Conservation (phyloP, 2,888 invertebrate genomes). For the Eretmocerus hayati region DNA sequence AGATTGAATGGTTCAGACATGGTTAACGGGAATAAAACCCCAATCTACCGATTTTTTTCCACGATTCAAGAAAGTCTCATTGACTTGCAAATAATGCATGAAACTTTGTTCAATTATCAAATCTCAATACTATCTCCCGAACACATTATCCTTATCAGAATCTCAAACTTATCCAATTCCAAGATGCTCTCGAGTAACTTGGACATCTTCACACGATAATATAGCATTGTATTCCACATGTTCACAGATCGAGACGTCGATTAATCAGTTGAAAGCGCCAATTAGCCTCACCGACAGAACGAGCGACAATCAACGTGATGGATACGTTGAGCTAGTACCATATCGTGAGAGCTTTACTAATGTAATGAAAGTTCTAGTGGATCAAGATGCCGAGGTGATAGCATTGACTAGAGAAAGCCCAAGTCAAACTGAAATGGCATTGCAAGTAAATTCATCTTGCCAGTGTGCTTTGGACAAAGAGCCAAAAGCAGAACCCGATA, state of each 20-base stretch:
- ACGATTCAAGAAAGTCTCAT: no score
- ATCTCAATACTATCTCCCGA: no score
- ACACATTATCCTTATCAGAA: no score
- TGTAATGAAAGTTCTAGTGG: constrained; percentile 54
- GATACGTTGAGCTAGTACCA: constrained; percentile 60
- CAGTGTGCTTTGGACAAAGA: constrained; percentile 53
- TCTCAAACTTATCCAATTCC: no score
- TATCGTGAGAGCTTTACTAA: constrained; percentile 51
- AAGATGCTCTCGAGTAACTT: no score
- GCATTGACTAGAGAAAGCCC: constrained; percentile 47
- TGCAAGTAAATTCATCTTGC: constrained; percentile 63
- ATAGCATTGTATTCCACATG: no score
- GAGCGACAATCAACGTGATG: constrained; percentile 57
- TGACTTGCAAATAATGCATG: no score
- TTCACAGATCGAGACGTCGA: constrained; percentile 26
- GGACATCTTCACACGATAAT: not conserved
- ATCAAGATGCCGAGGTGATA: constrained; percentile 54
- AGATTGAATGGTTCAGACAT: no score
- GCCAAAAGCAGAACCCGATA: constrained; percentile 30
- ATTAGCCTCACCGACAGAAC: constrained; percentile 52
- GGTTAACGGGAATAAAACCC: no score
- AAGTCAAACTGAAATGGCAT: constrained; percentile 63
- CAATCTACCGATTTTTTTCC: no score
- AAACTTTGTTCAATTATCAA: no score
- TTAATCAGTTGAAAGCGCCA: constrained; percentile 32